phyloP scores from a whole-genome alignment of 2,888 invertebrate species.

The Bhutanitis thaidina region DNA sequence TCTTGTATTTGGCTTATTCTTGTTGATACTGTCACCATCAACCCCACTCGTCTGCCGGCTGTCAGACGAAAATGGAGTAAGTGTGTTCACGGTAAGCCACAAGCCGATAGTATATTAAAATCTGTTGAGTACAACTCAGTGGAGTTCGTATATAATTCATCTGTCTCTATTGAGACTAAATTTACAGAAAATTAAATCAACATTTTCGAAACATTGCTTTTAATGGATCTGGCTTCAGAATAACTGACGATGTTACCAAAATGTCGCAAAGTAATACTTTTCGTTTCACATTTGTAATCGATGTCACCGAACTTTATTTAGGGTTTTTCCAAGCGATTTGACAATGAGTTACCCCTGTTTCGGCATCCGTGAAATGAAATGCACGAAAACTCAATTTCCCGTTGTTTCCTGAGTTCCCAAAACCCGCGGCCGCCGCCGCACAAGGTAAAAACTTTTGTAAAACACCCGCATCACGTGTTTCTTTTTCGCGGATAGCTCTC shows the following conservation, averaged over 20 bases:
- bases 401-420: slow-evolving; percentile 38
- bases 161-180: too few relatives aligned
- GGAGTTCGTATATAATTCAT: too few relatives aligned
- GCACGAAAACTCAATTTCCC: slow-evolving; percentile 60
- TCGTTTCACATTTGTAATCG: not conserved
- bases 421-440: slow-evolving; percentile 32
- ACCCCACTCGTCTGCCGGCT: slow-evolving; percentile 28
- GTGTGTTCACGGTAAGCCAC: slow-evolving; percentile 31
- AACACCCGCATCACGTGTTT: slow-evolving; percentile 27
- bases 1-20: slow-evolving; percentile 8
- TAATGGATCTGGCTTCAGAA: too few relatives aligned
- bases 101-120: not conserved
- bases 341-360: slow-evolving; percentile 35
- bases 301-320: slow-evolving; percentile 2
- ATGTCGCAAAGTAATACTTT: not conserved
- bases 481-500: not conserved
- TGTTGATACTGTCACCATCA: slow-evolving; percentile 12
- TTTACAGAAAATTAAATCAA: not conserved
- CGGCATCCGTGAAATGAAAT: slow-evolving; percentile 42
- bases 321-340: slow-evolving; percentile 22
- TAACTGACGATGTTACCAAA: too few relatives aligned
- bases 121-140: not conserved
- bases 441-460: slow-evolving; percentile 51
- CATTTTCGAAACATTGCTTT: not conserved
- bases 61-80: slow-evolving; percentile 48